A percentile compares a stretch with the other conserved stretches of the same genome.
Evolutionary conservation across 2,113 vertebrate genomes (phyloP).

Genomic region (Crotalus helleri): DNA sequence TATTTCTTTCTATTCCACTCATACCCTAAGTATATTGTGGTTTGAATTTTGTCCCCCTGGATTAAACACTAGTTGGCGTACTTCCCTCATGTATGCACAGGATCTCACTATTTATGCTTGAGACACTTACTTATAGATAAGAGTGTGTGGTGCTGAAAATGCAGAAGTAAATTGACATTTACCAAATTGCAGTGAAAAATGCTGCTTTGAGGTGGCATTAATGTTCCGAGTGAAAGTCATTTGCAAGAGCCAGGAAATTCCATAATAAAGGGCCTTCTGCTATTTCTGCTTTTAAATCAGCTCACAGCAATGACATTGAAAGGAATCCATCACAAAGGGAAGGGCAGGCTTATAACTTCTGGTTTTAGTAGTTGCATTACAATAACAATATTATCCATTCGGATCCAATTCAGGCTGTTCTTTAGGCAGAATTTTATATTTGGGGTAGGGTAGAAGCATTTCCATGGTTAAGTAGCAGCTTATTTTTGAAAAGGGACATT

Average conservation of each 20-base stretch:
- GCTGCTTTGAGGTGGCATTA: not conserved
- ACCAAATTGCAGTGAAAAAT: constrained; percentile 37
- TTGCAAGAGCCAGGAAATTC: not conserved
- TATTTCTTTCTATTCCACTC: constrained; percentile 32
- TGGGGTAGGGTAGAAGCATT: not conserved
- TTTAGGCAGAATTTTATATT: not conserved
- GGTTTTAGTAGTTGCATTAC: not conserved
- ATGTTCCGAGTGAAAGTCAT: not conserved
- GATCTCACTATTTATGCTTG: constrained; percentile 67
- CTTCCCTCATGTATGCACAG: constrained; percentile 46
- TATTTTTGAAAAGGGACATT: not conserved
- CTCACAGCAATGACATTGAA: not conserved
- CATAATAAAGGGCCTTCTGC: not conserved
- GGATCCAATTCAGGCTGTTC: not conserved
- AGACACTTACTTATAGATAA: constrained; percentile 64
- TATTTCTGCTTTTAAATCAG: not conserved
- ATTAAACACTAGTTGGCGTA: constrained; percentile 56
- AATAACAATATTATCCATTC: accelerated
- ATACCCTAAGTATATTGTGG: constrained; percentile 54
- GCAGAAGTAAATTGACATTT: constrained; percentile 62
- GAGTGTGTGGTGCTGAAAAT: constrained; percentile 25
- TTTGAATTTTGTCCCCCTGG: constrained; percentile 52
- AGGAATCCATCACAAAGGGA: not conserved
- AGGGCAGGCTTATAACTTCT: accelerated
- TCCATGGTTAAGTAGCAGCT: not conserved